Conservation (phyloP, 2,888 invertebrate species). For the Gnatocerus cornutus region DNA sequence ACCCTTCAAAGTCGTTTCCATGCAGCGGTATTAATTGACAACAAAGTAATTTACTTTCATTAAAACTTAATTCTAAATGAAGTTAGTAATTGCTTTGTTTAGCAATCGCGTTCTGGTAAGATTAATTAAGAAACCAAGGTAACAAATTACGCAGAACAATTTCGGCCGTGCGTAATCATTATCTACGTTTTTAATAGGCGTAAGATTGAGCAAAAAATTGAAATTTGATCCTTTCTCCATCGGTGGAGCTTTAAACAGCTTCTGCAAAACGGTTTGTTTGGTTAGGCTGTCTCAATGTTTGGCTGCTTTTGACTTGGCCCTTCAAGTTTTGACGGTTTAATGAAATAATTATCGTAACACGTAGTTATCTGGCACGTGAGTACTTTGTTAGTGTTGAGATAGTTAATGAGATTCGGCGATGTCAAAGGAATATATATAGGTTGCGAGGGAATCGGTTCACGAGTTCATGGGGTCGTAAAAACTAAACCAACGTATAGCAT, state of each 20-base stretch:
- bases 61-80: constrained; percentile 40
- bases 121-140: constrained; percentile 41
- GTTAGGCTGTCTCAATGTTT: background rate
- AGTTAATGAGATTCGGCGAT: constrained; percentile 4
- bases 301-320: constrained; percentile 16
- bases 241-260: constrained; percentile 5
- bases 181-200: constrained; percentile 8
- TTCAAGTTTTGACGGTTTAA: constrained; percentile 25
- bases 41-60: constrained; percentile 36
- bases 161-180: constrained; percentile 29
- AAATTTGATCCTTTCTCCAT: background rate
- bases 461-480: too few species aligned
- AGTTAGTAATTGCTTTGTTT: constrained; percentile 39
- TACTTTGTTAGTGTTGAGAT: constrained; percentile 9
- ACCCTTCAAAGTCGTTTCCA: constrained; percentile 22
- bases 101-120: constrained; percentile 31
- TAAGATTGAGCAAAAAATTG: background rate
- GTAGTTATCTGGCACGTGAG: constrained; percentile 9
- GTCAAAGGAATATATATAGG: constrained; percentile 2
- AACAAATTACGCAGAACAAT: constrained; percentile 33
- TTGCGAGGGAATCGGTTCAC: background rate
- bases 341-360: constrained; percentile 20
- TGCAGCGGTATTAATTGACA: constrained; percentile 30
- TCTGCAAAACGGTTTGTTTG: constrained; percentile 7
- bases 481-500: too few species aligned